A percentile compares a stretch with the other conserved stretches of the same genome.
Evolutionary conservation across 1,140 invertebrate species (phyloP).

Genomic region (Trichoplusia ni): DNA sequence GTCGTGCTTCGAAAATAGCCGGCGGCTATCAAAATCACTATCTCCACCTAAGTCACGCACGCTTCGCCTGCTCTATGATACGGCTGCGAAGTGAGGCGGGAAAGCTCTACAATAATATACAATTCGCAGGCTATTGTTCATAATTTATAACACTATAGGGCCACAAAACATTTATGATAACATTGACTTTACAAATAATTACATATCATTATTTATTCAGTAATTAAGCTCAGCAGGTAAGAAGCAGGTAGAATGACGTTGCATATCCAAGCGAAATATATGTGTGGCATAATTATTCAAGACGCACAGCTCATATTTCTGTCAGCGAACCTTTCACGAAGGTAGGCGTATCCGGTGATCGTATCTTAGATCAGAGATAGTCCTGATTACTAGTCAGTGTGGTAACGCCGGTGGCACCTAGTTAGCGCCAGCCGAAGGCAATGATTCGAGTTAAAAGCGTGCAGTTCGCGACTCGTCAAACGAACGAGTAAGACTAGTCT

Average conservation of each 20-base stretch:
- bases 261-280: not conserved
- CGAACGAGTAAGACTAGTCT: slow-evolving; percentile 51
- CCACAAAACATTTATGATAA: too few species aligned
- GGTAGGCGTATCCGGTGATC: slow-evolving; percentile 21
- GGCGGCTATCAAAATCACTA: slow-evolving; percentile 38
- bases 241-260: not conserved
- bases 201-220: too few species aligned
- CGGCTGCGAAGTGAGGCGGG: slow-evolving; percentile 11
- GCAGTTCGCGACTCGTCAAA: slow-evolving; percentile 38
- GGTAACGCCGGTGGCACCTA: slow-evolving; percentile 32
- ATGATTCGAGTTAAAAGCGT: slow-evolving; percentile 35
- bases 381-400: slow-evolving; percentile 27
- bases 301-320: not conserved
- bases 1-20: slow-evolving; percentile 44
- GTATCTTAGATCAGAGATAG: slow-evolving; percentile 26
- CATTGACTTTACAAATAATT: too few species aligned
- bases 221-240: not conserved
- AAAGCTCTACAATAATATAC: slow-evolving; percentile 10
- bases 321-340: slow-evolving; percentile 14
- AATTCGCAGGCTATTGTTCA: too few species aligned
- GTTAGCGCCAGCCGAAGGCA: slow-evolving; percentile 30
- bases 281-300: not conserved
- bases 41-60: slow-evolving; percentile 54
- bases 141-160: too few species aligned
- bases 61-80: slow-evolving; percentile 40